phyloP scores from a whole-genome alignment of 1,140 invertebrate genomes.

The Brachionus koreanus region DNA sequence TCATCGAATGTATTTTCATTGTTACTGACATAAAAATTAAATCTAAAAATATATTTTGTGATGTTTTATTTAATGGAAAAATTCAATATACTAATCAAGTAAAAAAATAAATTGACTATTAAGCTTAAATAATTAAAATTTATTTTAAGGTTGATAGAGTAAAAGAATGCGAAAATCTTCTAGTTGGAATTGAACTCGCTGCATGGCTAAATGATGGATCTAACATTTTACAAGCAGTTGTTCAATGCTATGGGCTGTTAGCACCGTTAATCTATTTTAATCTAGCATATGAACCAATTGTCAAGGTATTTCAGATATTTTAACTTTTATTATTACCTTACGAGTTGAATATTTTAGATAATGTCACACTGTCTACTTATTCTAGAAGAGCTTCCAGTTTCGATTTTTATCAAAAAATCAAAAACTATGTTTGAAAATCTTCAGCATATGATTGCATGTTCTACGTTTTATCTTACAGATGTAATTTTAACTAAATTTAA shows the following conservation, averaged over 20 bases:
- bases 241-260: constrained; percentile 57
- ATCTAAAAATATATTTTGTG: constrained; percentile 30
- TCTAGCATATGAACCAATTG: constrained; percentile 53
- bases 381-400: constrained; percentile 54
- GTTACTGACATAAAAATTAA: constrained; percentile 32
- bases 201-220: constrained; percentile 59
- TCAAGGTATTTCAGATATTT: constrained; percentile 50
- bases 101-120: background rate
- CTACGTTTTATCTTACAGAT: constrained; percentile 56
- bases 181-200: constrained; percentile 56
- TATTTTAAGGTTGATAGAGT: constrained; percentile 51
- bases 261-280: constrained; percentile 56
- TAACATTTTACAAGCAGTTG: constrained; percentile 54
- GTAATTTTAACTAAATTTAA: constrained; percentile 46
- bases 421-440: constrained; percentile 54
- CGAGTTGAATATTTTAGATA: constrained; percentile 47
- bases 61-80: constrained; percentile 14
- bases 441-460: constrained; percentile 58
- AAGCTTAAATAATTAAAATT: background rate
- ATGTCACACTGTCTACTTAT: constrained; percentile 53
- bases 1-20: constrained; percentile 35
- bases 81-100: constrained; percentile 27
- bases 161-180: constrained; percentile 54
- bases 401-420: constrained; percentile 52
- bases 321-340: too few relatives aligned